Base-by-base conservation (phyloP, 2,888 invertebrate species). In the Malacosoma neustria region DNA sequence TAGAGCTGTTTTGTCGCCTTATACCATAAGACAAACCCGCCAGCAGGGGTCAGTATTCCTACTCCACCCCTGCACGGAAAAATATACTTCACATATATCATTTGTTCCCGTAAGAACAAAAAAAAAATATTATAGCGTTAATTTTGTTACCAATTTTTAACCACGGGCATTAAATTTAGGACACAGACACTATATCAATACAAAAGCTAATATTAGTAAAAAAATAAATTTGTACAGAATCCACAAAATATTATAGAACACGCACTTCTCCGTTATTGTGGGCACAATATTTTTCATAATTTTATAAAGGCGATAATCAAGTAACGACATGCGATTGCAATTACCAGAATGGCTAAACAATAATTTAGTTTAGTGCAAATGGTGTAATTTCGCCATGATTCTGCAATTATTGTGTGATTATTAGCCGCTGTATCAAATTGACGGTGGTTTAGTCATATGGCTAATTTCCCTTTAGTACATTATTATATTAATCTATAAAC, bases 321-420 rank as follows among this genome's bases (percentile, higher is more conserved):
- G 6, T 22, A 22, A 22, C 22, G 22, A 22, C 22, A 22, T 22
- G 22, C 22, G 22, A 3, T 22, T 22, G 22, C 9, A 22, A 22
- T 22, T 22, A 7, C 22, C 22, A 22, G 22, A 22, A 22, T 22
- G 22, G 30, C 48, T 52, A 61, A 65, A 61, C 52, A 57, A 51
- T 60, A 61, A 61, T 54, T 61, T 63, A 46, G 54, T 53, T 54
- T 37, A 12, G 11, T 34, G 14, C 31, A 35, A 30, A 43, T 41
- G 42, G 35, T 47, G 54, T 46, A 57, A 64, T 64, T 64, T 65
- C 14, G 42, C 44, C 46, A 49, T 58, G 54, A 63, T 65, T 61
- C 45, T 48, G 45, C 57, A 54, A 58, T 64, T 60, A 63, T 35
- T 35, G 12, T 31, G 43, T 57, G 60, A 64, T 62, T 63, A 53